phyloP scores from a whole-genome alignment of 2,113 vertebrate species.

The Hydropotes inermis region DNA sequence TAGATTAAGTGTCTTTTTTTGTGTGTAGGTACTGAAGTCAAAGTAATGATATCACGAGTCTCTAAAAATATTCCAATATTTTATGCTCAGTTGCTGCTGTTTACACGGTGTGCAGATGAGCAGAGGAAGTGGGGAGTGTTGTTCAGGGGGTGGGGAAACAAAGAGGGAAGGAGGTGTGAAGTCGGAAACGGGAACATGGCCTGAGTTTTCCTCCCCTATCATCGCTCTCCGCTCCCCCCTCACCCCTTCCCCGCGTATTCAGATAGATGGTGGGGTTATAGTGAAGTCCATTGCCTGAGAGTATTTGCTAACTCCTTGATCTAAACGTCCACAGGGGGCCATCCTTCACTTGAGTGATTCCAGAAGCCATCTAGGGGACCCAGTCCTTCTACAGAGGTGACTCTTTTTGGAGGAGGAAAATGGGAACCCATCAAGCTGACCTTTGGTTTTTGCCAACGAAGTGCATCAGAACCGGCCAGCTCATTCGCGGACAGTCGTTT shows the following conservation, averaged over 20 bases:
- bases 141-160: not conserved
- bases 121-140: not conserved
- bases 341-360: not conserved
- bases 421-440: not conserved
- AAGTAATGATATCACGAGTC: not conserved
- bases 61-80: not conserved
- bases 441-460: slow-evolving; percentile 48
- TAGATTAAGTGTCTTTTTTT: not conserved
- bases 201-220: not conserved
- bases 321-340: not conserved
- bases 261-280: not conserved
- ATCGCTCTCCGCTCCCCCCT: not conserved
- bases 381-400: not conserved
- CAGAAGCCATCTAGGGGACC: not conserved
- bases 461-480: slow-evolving; percentile 32
- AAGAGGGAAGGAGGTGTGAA: not conserved
- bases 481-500: slow-evolving; percentile 54
- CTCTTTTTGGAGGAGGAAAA: not conserved
- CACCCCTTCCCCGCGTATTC: not conserved
- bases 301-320: not conserved
- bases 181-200: not conserved
- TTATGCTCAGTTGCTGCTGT: not conserved
- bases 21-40: not conserved
- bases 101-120: not conserved
- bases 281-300: not conserved